Evolutionary conservation across 2,888 invertebrate genomes (phyloP).

Genomic region (Erpobdella octoculata): DNA sequence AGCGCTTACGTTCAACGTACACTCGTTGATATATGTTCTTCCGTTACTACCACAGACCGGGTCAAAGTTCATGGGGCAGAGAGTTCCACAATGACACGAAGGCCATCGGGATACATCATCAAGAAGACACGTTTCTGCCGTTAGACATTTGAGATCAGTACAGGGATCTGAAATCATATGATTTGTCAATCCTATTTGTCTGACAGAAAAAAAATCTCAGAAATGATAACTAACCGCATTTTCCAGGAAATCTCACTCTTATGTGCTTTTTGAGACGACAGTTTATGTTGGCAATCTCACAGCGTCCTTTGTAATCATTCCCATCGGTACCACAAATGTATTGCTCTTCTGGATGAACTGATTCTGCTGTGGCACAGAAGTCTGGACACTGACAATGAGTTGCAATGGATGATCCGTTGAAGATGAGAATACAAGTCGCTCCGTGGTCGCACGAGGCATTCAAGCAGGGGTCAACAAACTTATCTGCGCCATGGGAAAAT

Average conservation of each 20-base stretch:
- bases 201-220: no score
- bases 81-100: conserved; percentile 65
- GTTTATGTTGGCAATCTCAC: conserved; percentile 16
- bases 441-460: background rate
- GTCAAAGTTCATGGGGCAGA: conserved; percentile 55
- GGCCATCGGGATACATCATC: conserved; percentile 66
- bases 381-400: background rate
- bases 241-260: conserved; percentile 4
- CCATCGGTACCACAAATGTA: conserved; percentile 6
- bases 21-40: conserved; percentile 85
- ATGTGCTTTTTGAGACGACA: background rate
- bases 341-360: background rate
- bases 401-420: background rate
- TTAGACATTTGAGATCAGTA: conserved; percentile 66
- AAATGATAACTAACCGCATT: conserved; percentile 5
- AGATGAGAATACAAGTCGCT: background rate
- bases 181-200: no score
- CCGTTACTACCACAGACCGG: conserved; percentile 83
- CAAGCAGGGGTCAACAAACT: background rate
- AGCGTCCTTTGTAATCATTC: background rate
- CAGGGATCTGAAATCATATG: conserved; percentile 86
- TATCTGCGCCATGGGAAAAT: no score
- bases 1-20: conserved; percentile 82
- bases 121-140: conserved; percentile 74
- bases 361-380: background rate